Evolutionary conservation across 2,113 vertebrate genomes (phyloP), one percentile per base, ranked within the genome.

Genomic region (Poecile atricapillus): DNA sequence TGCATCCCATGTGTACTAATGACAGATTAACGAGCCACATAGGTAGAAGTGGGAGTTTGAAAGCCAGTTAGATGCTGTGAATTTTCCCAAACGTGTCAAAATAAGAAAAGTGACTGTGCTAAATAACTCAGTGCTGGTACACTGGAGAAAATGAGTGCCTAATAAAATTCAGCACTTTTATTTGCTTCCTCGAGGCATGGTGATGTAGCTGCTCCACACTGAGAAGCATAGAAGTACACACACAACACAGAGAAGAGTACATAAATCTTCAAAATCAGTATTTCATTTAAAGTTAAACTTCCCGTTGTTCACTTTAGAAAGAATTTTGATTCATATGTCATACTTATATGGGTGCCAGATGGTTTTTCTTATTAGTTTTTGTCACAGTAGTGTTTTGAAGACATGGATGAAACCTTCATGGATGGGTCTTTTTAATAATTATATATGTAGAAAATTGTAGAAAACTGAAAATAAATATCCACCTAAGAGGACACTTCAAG

Each of bases 71-170:
- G 43, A 95, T 7, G 53, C 88, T 95, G 91, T 47, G 89, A 89
- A 92, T 96, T 94, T 97, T 90, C 80, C 70, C 59, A 94, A 94
- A 97, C 0, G 21, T 97, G 93, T 98, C 96, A 97, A 97, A 97
- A 97, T 95, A 98, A 95, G 89, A 94, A 69, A 96, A 95, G 80
- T 86, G 73, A 35, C 87, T 97, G 41, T 89, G 90, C 90, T 97
- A 97, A 97, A 95, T 94, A 97, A 96, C 94, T 91, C 76, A 88
- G 64, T 83, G 73, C 69, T 87, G 74, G 80, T 86, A 58, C 49
- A 92, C 64, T 93, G 68, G 80, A 97, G 89, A 97, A 97, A 96
- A 92, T 67, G 75, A 97, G 46, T 68, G 78, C 88, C 96, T 89
- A 96, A 94, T 94, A 97, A 83, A 94, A 68, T 39, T 91, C 24